Percentiles rank a stretch among this genome's conserved stretches.
Evolutionary conservation across 1,140 invertebrate species (phyloP).

Genomic region (Magallana ariakensis): DNA sequence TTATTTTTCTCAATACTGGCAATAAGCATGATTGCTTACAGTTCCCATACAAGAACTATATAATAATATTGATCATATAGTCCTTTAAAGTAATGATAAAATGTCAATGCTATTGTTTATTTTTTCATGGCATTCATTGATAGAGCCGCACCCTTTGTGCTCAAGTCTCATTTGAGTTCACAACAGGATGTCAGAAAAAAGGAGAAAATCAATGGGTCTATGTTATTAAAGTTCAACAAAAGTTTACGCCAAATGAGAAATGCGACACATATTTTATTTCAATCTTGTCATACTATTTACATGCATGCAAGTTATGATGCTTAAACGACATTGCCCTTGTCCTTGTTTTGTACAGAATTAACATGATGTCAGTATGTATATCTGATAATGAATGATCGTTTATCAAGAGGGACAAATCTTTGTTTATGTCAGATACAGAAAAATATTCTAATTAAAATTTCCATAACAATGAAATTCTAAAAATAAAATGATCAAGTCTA

Average conservation of each 20-base stretch:
- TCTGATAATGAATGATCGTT: too few relatives aligned
- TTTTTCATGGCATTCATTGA: conserved; percentile 11
- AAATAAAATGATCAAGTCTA: too few relatives aligned
- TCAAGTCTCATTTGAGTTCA: background rate
- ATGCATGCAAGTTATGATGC: background rate
- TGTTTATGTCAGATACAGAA: too few relatives aligned
- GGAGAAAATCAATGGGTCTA: background rate
- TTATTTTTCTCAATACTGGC: background rate
- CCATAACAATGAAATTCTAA: too few relatives aligned
- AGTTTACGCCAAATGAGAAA: conserved; percentile 14
- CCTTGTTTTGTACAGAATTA: background rate
- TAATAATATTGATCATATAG: background rate
- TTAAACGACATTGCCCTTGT: background rate
- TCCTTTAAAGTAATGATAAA: conserved; percentile 15
- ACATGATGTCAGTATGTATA: background rate
- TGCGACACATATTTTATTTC: background rate
- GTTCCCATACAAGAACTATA: background rate
- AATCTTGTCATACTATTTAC: background rate
- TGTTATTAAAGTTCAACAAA: background rate
- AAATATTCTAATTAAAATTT: too few relatives aligned
- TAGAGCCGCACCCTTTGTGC: background rate
- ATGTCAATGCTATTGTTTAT: background rate
- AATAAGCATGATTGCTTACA: background rate
- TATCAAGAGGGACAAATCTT: too few relatives aligned
- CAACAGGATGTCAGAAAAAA: background rate